Evolutionary conservation across 2,888 invertebrate genomes (phyloP), one percentile per base, ranked within the genome.

Genomic region (Reticulitermes lucifugus): DNA sequence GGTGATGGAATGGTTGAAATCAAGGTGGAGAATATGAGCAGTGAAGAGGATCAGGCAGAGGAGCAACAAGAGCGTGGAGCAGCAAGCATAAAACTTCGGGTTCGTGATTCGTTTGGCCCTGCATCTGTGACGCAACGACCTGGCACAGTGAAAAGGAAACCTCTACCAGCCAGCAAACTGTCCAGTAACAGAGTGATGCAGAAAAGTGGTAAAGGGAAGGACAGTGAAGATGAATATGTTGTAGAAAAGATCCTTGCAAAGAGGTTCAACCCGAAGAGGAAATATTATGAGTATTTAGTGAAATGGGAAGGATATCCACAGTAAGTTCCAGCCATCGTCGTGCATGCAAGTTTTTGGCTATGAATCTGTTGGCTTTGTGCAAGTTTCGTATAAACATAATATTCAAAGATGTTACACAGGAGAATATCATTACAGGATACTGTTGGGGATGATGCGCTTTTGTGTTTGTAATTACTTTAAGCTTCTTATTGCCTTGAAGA

Each of bases 231-330:
- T 79, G 96, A 96, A 90, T 96, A 94, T 89, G 93, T 94, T 0
- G 96, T 97, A 0, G 97, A 97, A 90, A 96, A 96, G 91, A 96
- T 97, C 87, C 93, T 96, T 79, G 96, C 96, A 55, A 96, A 96
- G 90, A 92, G 97, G 75, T 96, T 95, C 90, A 97, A 96, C 92
- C 95, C 96, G 12, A 92, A 95, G 25, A 93, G 94, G 87, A 95
- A 95, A 90, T 95, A 94, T 88, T 95, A 95, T 88, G 97, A 97
- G 91, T 97, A 96, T 91, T 92, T 96, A 89, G 93, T 97, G 82
- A 97, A 97, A 90, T 97, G 97, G 97, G 96, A 96, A 89, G 95
- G 96, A 80, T 95, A 95, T 88, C 93, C 95, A 43, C 94, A 95
- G 94, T 95, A 88, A 93, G 94, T 93, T 14, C 12, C 60, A 60